Base-by-base conservation (phyloP, 2,113 vertebrate species). In the Hyperoodon ampullatus region DNA sequence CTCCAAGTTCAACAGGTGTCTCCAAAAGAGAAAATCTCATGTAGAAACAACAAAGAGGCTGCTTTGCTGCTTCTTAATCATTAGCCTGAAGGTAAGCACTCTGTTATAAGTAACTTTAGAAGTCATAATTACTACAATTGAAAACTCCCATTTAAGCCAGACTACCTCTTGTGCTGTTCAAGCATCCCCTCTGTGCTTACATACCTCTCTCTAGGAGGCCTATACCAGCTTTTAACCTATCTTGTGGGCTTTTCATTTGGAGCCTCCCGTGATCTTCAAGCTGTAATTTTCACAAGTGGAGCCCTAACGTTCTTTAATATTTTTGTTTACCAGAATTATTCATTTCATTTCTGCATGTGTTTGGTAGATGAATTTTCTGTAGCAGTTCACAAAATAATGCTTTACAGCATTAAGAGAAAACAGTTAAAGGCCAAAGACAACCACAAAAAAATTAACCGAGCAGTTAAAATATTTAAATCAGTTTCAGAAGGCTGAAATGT, bases 251-350 rank as follows among this genome's bases (percentile, higher is more conserved):
- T 98, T 97, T 93, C 60, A 83, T 72, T 81, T 55, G 28, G 39
- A 91, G 92, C 35, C 95, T 93, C 88, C 72, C 83, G 80, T 53
- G 63, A 63, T 93, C 81, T 66, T 77, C 82, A 70, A 93, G 85
- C 68, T 96, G 63, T 74, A 81, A 97, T 97, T 97, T 97, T 94
- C 92, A 80, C 85, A 97, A 95, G 86, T 72, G 83, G 92, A n/a
- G 30, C 55, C 42, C 55, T 68, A 42, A 90, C 89, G 91, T 66
- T 50, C 87, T 95, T 96, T 86, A 81, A 95, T 93, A 88, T 96
- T 96, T 94, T 92, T 95, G 18, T 94, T 97, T 96, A 93, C 47
- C 91, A 91, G 13, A 88, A 95, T 93, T 30, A 85, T 30, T 77
- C 88, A 60, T 88, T 96, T 88, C 58, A 92, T 71, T 94, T 95